Evolutionary conservation across 2,113 vertebrate species (phyloP), one percentile per base, ranked within the genome.

Genomic region (Cyprinodon variegatus): DNA sequence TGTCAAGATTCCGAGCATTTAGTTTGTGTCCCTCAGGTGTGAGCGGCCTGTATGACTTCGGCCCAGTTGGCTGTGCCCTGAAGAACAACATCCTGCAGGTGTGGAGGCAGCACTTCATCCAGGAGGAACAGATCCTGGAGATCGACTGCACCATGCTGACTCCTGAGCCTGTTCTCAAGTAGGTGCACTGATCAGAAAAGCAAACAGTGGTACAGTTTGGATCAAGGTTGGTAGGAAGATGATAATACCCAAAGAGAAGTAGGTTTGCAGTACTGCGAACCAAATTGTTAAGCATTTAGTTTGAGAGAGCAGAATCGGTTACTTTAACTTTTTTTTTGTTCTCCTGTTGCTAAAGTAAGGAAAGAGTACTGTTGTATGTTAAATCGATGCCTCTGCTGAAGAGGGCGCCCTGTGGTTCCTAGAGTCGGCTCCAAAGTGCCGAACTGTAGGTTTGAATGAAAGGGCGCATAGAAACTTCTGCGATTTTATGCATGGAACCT

Each of bases 71-170:
- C 17, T 99, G 98, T 66, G 97, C 98, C 78, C 87, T 99, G 88
- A 99, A 99, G 93, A 99, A 99, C 92, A 99, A 99, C 89, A 96
- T 98, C 66, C 94, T 99, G 80, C 97, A 99, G 83, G 93, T 90
- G 0, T 99, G 98, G 98, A 96, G 98, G 83, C 96, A 99, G 87
- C 98, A 99, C 91, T 99, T 99, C 70, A 99, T 99, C 88, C 97
- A 99, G 73, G 98, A 99, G 78, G 98, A 99, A 80, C 98, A 99
- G 85, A 99, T 99, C 79, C 91, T 99, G 77, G 98, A 99, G 92
- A 98, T 99, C 0, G 98, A 99, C 89, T 99, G 98, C 89, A 99
- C 98, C 81, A 98, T 99, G 97, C 96, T 99, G 48, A 99, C 98
- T 0, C 98, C 98, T 0, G 98, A 99, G 76, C 73, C 96, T 0